Conservation (phyloP, 2,888 invertebrate species). For the Falcaria lacertinaria region DNA sequence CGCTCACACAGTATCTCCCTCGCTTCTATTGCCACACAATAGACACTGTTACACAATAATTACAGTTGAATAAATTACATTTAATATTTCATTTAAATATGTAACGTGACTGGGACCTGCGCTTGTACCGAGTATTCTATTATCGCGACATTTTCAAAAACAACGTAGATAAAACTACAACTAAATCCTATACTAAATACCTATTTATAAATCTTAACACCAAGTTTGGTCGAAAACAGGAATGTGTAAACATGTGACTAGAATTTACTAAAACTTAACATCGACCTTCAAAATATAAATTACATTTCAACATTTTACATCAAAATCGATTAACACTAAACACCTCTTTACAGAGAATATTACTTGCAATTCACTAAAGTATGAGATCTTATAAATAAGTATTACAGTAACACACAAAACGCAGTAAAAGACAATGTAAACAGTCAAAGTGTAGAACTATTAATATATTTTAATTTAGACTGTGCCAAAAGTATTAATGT, state of each 20-base stretch:
- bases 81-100: slow-evolving; percentile 6
- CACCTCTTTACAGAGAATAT: slow-evolving; percentile 29
- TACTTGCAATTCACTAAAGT: slow-evolving; percentile 51
- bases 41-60: slow-evolving; percentile 35
- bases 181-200: slow-evolving; percentile 27
- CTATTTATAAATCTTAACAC: slow-evolving; percentile 44
- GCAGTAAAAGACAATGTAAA: slow-evolving; percentile 21
- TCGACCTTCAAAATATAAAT: slow-evolving; percentile 71
- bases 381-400: slow-evolving; percentile 62
- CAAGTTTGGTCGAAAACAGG: slow-evolving; percentile 78
- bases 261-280: slow-evolving; percentile 79
- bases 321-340: slow-evolving; percentile 42
- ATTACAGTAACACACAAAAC: slow-evolving; percentile 46
- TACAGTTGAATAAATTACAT: slow-evolving; percentile 31
- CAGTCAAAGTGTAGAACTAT: slow-evolving; percentile 6
- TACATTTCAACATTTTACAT: slow-evolving; percentile 62
- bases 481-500: slow-evolving; percentile 4
- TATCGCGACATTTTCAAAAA: not conserved
- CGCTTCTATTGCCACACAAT: slow-evolving; percentile 22
- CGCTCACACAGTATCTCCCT: slow-evolving; percentile 22
- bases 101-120: not conserved
- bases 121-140: not conserved
- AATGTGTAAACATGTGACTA: slow-evolving; percentile 79
- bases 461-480: slow-evolving; percentile 2
- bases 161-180: slow-evolving; percentile 7